Percentiles rank a stretch among this genome's conserved stretches.
These are phyloP conservation scores for Atrina japonica DNA, from an alignment of 2,888 invertebrate genomes.

Conservation along the genomic window DNA sequence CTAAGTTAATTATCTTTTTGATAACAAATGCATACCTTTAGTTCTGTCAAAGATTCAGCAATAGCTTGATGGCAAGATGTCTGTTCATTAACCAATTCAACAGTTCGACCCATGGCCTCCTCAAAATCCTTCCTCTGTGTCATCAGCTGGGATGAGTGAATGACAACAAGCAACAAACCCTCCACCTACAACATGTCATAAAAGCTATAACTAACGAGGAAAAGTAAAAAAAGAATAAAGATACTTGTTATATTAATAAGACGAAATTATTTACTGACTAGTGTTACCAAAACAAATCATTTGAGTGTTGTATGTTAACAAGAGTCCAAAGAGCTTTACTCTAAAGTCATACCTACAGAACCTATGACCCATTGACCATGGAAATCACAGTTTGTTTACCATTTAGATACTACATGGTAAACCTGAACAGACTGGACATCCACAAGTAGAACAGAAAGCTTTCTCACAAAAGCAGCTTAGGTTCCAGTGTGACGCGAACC, in stretches of 20 bases:
- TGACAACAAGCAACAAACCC: constrained; percentile 81
- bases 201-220: not conserved
- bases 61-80: constrained; percentile 83
- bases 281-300: not conserved
- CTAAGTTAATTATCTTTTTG: too few species aligned
- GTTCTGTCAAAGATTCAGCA: constrained; percentile 84
- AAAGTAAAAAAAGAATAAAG: not conserved
- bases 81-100: constrained; percentile 80
- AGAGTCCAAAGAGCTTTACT: not conserved
- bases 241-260: too few species aligned
- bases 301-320: not conserved
- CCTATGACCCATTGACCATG: too few species aligned
- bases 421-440: too few species aligned
- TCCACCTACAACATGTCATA: constrained; percentile 76
- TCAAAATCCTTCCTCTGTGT: constrained; percentile 78
- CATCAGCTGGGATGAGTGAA: constrained; percentile 79
- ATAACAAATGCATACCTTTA: constrained; percentile 80
- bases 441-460: too few species aligned
- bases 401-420: too few species aligned
- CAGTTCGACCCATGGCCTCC: constrained; percentile 68
- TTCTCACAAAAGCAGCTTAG: too few species aligned
- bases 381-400: too few species aligned
- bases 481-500: too few species aligned
- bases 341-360: too few species aligned
- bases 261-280: too few species aligned